Base-by-base conservation (phyloP, 2,797 vertebrate species). In the Tangara arthus region DNA sequence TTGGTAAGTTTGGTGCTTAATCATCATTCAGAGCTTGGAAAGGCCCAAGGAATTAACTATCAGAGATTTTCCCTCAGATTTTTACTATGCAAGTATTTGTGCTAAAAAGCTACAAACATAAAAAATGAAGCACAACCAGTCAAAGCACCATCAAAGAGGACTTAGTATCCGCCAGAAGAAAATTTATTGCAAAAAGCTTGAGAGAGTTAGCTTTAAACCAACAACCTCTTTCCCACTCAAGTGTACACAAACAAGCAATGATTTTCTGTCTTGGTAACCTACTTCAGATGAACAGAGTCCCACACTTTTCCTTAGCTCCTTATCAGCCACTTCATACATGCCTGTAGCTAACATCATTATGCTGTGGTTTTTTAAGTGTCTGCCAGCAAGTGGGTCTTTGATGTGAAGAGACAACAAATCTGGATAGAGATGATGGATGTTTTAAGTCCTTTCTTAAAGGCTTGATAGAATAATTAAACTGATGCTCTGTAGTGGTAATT, bases 401-500 rank as follows among this genome's bases (percentile, higher is more conserved):
- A 95, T 77, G 87, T 64, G 53, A 93, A 89, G 56, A 88, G 72
- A 60, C 81, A 94, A 81, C 26, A 78, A 78, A 93, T 68, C 56
- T 90, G 68, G 56, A 73, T 41, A 63, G 68, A 53, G 23, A 12
- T 77, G 78, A 90, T 69, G 56, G 81, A 82, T 79, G 50, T 42
- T 91, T 82, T 46, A 82, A 87, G 49, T 42, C 49, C 71, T 85
- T 87, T 92, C 49, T 87, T 53, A 82, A 49, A 80, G 27, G 52
- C 37, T 94, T 5, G 3, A 73, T 34, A 55, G 89, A 76, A 90
- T 89, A 92, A 93, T 92, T 93, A 89, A 92, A 93, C 20, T 41
- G 56, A 89, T 72, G 82, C 86, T 96, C 96, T 92, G 87, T 89
- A 94, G 87, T 93, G 92, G 68, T 91, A 92, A 93, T 92, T 82